Conservation (phyloP, 53 echinoderm and acorn worm species). For the Apostichopus leukothele region DNA sequence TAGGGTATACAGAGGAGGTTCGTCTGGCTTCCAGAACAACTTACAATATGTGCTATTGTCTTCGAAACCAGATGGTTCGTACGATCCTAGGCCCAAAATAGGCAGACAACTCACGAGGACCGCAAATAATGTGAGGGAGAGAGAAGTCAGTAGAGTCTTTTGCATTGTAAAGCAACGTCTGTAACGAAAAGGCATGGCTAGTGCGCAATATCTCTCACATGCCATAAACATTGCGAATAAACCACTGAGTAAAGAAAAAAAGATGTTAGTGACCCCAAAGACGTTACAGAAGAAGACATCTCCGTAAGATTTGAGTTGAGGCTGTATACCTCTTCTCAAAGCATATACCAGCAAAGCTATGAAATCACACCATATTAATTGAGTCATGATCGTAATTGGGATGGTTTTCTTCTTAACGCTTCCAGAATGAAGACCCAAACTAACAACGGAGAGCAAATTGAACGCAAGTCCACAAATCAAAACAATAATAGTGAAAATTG, state of each 20-base stretch:
- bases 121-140: not conserved
- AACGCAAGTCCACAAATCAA: not conserved
- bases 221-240: constrained; percentile 30
- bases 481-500: not conserved
- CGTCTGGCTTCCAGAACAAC: constrained; percentile 16
- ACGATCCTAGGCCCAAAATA: constrained; percentile 6
- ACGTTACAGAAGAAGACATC: not conserved
- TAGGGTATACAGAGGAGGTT: constrained; percentile 8
- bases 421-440: not conserved
- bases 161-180: not conserved
- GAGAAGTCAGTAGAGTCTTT: not conserved
- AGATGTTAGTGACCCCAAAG: constrained; percentile 26
- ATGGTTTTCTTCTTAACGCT: not conserved
- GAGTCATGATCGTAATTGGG: constrained; percentile 12
- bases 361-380: constrained; percentile 28
- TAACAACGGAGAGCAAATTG: not conserved
- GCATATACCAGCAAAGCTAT: not conserved
- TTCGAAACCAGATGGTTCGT: not conserved
- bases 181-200: constrained; percentile 20
- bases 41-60: constrained; percentile 4
- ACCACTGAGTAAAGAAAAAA: constrained; percentile 13
- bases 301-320: not conserved
- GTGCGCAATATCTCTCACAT: constrained; percentile 13
- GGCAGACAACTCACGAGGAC: constrained; percentile 17
- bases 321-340: too few species aligned